A percentile compares a stretch with the other conserved stretches of the same genome.
These are phyloP conservation scores for Podabrus alpinus DNA, from an alignment of 2,888 invertebrate species.

Conservation along the genomic window DNA sequence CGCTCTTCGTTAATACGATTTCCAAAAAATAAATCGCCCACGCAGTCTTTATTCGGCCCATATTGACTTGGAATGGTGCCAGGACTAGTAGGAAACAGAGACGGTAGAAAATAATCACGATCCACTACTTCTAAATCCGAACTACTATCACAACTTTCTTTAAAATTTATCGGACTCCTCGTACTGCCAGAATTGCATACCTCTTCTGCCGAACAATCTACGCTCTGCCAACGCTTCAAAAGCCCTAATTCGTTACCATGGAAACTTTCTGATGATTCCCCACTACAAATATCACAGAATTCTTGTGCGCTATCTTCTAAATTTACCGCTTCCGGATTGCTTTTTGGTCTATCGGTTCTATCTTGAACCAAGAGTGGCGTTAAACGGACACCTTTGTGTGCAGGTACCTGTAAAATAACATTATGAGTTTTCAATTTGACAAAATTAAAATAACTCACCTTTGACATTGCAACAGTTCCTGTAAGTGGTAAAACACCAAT, in stretches of 20 bases:
- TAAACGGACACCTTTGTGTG: constrained; percentile 44
- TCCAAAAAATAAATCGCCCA: constrained; percentile 47
- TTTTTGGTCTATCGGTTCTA: constrained; percentile 50
- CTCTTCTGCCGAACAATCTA: constrained; percentile 40
- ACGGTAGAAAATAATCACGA: constrained; percentile 43
- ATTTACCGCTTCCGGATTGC: constrained; percentile 50
- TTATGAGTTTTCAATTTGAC: background rate
- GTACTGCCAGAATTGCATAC: constrained; percentile 34
- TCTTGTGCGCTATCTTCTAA: constrained; percentile 50
- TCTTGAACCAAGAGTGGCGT: constrained; percentile 49
- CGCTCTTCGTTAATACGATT: constrained; percentile 37
- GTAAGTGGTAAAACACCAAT: constrained; percentile 39
- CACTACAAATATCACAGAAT: constrained; percentile 40
- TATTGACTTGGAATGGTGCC: constrained; percentile 47
- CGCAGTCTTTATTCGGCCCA: constrained; percentile 43
- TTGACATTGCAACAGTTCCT: constrained; percentile 43
- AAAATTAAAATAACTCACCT: constrained; percentile 14
- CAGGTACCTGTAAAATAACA: constrained; percentile 11
- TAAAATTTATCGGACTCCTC: constrained; percentile 22
- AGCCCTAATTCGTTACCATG: constrained; percentile 43
- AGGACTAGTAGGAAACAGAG: constrained; percentile 44
- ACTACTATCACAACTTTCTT: constrained; percentile 24
- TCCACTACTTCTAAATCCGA: constrained; percentile 43
- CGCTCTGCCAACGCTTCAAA: constrained; percentile 45
- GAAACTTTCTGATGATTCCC: constrained; percentile 19